Evolutionary conservation across 2,113 vertebrate species (phyloP).

Genomic region (Silurus glanis): DNA sequence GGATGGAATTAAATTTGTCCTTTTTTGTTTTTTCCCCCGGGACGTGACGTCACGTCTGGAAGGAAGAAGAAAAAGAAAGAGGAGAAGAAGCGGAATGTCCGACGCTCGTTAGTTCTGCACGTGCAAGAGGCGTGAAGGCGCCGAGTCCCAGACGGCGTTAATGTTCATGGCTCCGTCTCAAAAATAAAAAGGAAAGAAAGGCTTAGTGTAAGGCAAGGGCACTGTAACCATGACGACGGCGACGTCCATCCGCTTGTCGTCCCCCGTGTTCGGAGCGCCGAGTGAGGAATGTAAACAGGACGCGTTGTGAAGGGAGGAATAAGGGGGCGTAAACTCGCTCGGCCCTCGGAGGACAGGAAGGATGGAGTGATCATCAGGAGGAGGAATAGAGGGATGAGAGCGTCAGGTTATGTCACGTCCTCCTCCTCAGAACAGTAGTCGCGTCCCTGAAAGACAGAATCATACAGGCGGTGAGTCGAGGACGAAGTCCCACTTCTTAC

Average conservation of each 20-base stretch:
- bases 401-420: slow-evolving; percentile 85
- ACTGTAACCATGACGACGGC: not conserved
- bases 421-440: slow-evolving; percentile 96
- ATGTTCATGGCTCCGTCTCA: slow-evolving; percentile 14
- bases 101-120: not conserved
- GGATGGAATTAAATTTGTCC: slow-evolving; percentile 50
- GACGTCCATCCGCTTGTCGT: not conserved
- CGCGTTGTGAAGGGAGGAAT: not conserved
- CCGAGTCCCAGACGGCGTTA: slow-evolving; percentile 7
- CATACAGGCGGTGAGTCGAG: no score
- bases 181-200: not conserved
- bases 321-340: not conserved
- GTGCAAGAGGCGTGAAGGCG: not conserved
- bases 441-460: slow-evolving; percentile 75
- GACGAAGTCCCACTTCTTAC: no score
- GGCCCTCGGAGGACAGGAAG: not conserved
- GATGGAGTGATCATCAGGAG: not conserved
- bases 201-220: slow-evolving; percentile 53
- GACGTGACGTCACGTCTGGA: not conserved
- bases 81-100: not conserved
- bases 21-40: not conserved
- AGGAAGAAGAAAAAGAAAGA: not conserved
- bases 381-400: slow-evolving; percentile 23
- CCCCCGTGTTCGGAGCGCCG: not conserved
- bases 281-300: slow-evolving; percentile 39